Percentiles rank a stretch among this genome's conserved stretches.
Evolutionary conservation across 2,888 invertebrate genomes (phyloP).

Genomic region (Eristalinus aeneus): DNA sequence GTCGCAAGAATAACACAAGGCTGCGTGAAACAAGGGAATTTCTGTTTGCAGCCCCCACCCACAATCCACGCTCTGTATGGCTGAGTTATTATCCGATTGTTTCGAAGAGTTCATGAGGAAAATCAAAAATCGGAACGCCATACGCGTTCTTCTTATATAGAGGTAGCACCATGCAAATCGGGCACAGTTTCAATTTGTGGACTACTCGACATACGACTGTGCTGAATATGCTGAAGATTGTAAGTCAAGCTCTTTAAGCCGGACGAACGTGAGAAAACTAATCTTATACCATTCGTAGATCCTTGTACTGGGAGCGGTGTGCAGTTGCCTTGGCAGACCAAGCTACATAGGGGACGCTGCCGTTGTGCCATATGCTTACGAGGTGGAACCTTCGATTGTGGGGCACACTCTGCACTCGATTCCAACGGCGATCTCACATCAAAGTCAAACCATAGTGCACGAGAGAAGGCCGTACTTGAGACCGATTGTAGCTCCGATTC

Average conservation of each 20-base stretch:
- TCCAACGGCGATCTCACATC: constrained; percentile 78
- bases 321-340: constrained; percentile 69
- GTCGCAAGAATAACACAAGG: constrained; percentile 66
- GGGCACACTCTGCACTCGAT: constrained; percentile 75
- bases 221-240: constrained; percentile 76
- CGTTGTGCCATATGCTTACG: constrained; percentile 72
- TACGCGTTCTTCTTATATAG: constrained; percentile 52
- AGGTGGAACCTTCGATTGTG: constrained; percentile 76
- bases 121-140: constrained; percentile 15
- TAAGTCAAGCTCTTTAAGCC: constrained; percentile 69
- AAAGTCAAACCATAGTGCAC: constrained; percentile 79
- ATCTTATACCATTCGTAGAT: constrained; percentile 24
- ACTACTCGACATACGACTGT: constrained; percentile 49
- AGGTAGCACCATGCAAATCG: constrained; percentile 16
- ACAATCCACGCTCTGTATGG: neutral
- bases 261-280: neutral
- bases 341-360: constrained; percentile 72
- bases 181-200: constrained; percentile 61
- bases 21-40: constrained; percentile 60
- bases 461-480: constrained; percentile 78
- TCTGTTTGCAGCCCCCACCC: neutral
- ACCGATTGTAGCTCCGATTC: constrained; percentile 76
- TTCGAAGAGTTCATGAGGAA: constrained; percentile 63
- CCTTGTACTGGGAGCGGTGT: constrained; percentile 26
- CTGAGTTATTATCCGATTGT: constrained; percentile 69